These are phyloP conservation scores for Agapetus fuscipes DNA, from an alignment of 2,888 invertebrate genomes.

Conservation along the genomic window DNA sequence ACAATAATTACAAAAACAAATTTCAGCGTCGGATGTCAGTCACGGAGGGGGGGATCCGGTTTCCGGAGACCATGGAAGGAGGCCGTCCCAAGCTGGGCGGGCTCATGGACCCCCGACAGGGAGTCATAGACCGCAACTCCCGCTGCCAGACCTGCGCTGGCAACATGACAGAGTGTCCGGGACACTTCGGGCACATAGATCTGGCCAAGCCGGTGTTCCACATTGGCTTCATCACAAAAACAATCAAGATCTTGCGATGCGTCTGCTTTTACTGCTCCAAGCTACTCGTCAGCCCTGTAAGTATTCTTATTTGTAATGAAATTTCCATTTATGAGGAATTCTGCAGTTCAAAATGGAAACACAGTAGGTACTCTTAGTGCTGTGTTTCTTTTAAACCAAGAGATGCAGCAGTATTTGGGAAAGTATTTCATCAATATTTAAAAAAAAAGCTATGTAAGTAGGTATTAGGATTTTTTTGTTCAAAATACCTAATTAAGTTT, in stretches of 20 bases:
- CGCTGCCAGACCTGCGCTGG: slow-evolving; percentile 95
- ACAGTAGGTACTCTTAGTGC: no score
- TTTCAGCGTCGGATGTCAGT: slow-evolving; percentile 94
- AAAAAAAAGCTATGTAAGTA: no score
- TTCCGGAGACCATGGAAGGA: slow-evolving; percentile 97
- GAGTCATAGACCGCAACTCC: slow-evolving; percentile 89
- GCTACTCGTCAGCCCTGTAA: slow-evolving; percentile 87
- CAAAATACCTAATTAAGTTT: no score
- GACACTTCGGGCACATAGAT: slow-evolving; percentile 98
- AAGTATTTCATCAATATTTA: no score
- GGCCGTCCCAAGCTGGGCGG: slow-evolving; percentile 97
- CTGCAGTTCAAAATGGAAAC: neutral
- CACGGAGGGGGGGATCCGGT: slow-evolving; percentile 92
- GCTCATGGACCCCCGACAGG: slow-evolving; percentile 98
- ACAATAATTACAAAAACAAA: no score
- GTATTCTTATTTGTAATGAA: slow-evolving; percentile 32
- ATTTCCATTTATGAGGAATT: no score
- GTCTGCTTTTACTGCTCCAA: slow-evolving; percentile 99
- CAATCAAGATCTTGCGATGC: slow-evolving; percentile 94
- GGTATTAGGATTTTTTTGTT: no score
- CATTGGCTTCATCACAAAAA: slow-evolving; percentile 94
- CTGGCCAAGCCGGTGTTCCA: slow-evolving; percentile 98
- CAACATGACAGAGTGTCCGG: slow-evolving; percentile 97
- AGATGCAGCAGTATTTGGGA: no score
- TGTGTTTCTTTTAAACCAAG: no score